Evolutionary conservation across 2,113 vertebrate genomes (phyloP).

Genomic region (Podarcis cretensis): DNA sequence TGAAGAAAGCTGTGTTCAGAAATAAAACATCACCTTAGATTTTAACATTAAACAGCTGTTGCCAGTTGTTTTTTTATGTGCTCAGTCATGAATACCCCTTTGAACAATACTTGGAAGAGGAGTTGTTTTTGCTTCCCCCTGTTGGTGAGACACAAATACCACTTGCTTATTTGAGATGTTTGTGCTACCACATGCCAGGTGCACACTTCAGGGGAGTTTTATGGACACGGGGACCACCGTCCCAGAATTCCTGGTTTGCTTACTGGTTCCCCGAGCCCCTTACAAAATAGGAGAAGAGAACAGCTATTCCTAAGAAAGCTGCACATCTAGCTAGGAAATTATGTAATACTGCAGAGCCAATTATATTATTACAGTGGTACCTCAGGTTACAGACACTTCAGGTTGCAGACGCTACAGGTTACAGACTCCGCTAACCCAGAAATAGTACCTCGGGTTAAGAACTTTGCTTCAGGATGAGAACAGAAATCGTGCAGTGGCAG

Average conservation of each 20-base stretch:
- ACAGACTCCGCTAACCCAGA: too few relatives aligned
- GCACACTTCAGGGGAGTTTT: background rate
- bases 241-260: background rate
- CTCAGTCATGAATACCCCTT: background rate
- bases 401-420: too few relatives aligned
- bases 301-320: background rate
- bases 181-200: too few relatives aligned
- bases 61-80: background rate
- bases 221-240: background rate
- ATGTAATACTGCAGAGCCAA: background rate
- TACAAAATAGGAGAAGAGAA: background rate
- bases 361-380: background rate
- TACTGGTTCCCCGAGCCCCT: background rate
- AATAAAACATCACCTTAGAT: conserved; percentile 11
- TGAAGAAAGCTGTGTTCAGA: conserved; percentile 42
- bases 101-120: background rate
- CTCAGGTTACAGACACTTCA: too few relatives aligned
- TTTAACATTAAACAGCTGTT: conserved; percentile 34
- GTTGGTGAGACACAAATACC: background rate
- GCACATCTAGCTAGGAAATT: background rate
- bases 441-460: too few relatives aligned
- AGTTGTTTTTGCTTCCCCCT: background rate
- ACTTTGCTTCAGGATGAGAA: too few relatives aligned
- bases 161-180: background rate
- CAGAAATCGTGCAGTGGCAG: too few relatives aligned